Evolutionary conservation across 2,888 invertebrate genomes (phyloP), one percentile per base, ranked within the genome.

Genomic region (Drosophila paracracens): DNA sequence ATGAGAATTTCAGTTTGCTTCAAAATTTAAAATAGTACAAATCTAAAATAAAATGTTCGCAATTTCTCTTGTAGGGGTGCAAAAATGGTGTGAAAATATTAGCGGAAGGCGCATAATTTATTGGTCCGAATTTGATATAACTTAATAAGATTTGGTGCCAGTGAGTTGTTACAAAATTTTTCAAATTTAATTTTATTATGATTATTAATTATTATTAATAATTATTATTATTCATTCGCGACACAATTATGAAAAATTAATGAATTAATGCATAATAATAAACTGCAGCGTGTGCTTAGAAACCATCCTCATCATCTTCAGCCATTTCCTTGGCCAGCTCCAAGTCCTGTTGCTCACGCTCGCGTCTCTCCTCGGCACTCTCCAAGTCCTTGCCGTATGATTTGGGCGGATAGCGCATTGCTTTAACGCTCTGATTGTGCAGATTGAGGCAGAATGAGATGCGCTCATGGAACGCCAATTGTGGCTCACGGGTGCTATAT

Each of bases 251-350:
- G 58, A 56, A 70, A 68, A 65, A 62, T 70, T 68, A 65, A 72
- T 76, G 48, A 58, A 43, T 63, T 48, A 60, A 63, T 70, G 48
- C 48, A 31, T 69, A 53, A 57, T 56, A 60, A 57, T 50, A 61
- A 18, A 64, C 18, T 31, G 40, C 29, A 52, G 21, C 38, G 18
- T 38, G 31, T 35, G 69, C 58, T 92, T 93, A 93, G 92, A 97
- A 97, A 80, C 97, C 97, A 94, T 98, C 98, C 94, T 99, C 99
- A 93, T 99, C 99, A 92, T 99, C 99, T 92, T 99, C 99, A 10
- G 99, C 99, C 97, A 99, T 98, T 94, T 99, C 99, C 93, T 99
- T 99, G n/a, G 99, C 99, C 88, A 99, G 94, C 93, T 99, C 99
- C 90, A 99, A 94, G 94, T 99, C 99, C 93, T 99, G 99, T 91